Conservation (phyloP, 1,140 invertebrate species). For the Drosophila aff. region DNA sequence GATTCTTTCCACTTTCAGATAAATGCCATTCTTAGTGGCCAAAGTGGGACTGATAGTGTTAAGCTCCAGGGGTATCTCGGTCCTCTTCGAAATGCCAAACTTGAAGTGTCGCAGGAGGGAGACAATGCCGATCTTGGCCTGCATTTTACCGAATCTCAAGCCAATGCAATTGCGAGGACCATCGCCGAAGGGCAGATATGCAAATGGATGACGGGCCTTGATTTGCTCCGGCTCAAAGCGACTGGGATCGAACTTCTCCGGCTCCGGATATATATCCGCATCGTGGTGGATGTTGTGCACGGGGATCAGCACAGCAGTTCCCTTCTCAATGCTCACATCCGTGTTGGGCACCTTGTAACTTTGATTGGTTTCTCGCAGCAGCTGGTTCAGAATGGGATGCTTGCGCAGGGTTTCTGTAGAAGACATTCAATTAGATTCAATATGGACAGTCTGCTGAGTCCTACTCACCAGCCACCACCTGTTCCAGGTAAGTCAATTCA, state of each 20-base stretch:
- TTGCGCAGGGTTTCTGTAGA: background rate
- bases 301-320: conserved; percentile 87
- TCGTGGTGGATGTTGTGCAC: conserved; percentile 87
- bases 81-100: conserved; percentile 55
- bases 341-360: conserved; percentile 82
- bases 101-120: conserved; percentile 85
- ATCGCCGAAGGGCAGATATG: conserved; percentile 90
- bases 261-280: conserved; percentile 86
- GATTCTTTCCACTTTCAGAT: conserved; percentile 56
- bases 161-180: conserved; percentile 90
- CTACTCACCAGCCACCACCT: conserved; percentile 78
- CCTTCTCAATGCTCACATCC: conserved; percentile 85
- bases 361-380: background rate
- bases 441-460: rapidly evolving
- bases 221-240: conserved; percentile 86
- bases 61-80: conserved; percentile 49
- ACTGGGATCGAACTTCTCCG: conserved; percentile 87
- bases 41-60: conserved; percentile 17
- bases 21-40: conserved; percentile 40
- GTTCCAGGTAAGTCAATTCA: conserved; percentile 79
- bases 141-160: conserved; percentile 86
- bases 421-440: no score
- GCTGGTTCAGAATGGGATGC: background rate
- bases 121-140: conserved; percentile 86
- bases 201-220: conserved; percentile 85